Evolutionary conservation across 2,888 invertebrate species (phyloP), one percentile per base, ranked within the genome.

Genomic region (Erynnis tages): DNA sequence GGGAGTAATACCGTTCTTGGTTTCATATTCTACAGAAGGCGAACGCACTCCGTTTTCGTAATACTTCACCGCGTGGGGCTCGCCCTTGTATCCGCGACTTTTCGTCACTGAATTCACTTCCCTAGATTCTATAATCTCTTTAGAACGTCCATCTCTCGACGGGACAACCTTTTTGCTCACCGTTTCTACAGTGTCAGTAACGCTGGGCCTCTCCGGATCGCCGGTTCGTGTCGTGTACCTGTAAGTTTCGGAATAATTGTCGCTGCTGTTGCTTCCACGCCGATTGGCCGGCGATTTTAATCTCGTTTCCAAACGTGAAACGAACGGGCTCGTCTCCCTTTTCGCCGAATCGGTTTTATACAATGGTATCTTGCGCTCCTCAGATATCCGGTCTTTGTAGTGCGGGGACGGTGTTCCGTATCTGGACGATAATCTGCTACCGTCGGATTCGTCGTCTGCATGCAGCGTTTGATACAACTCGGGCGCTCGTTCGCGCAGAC

Each of bases 91-190:
- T 3, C 86, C 86, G 56, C 91, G 86, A 70, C 92, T 93, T 67
- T 93, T 93, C 14, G 93, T 93, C 37, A 93, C 91, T 1, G 93
- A 93, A 71, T 93, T 93, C 5, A 92, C 92, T 77, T 94, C 94
- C 50, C 92, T 92, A 0, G 93, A 93, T 69, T 94, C 93, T 38
- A 94, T 92, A 29, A 93, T 93, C 75, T 94, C 93, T 62, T 93
- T 87, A 4, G 91, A 85, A 17, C 92, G 90, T 0, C 93, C 93
- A 65, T 92, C 91, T 67, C 90, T 91, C 0, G 91, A 84, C 8
- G 94, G 94, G 40, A 94, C 82, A 1, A 92, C 91, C 79, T 93
- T 93, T 78, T 93, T 94, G 60, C 92, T 91, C 63, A 93, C 91
- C 35, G 91, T 94, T 70, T 93, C 92, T 10, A 93, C 93, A 0